Percentiles rank a stretch among this genome's conserved stretches.
Evolutionary conservation across 35 echinoderm and acorn worm genomes (phyloP).

Genomic region (Holothuria glaberrima): DNA sequence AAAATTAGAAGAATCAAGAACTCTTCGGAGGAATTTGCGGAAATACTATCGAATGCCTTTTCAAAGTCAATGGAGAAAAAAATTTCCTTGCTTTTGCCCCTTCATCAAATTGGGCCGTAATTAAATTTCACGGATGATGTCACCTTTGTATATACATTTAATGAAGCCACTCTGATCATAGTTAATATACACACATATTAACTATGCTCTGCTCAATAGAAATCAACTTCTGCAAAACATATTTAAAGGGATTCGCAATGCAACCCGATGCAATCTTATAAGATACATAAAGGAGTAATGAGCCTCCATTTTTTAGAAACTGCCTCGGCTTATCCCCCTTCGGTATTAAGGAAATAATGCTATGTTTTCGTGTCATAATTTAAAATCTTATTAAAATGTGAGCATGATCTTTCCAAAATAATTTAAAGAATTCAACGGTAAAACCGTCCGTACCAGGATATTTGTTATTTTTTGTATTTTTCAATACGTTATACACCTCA

Average conservation of each 20-base stretch:
- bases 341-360: too few species aligned
- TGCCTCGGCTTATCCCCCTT: neutral
- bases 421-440: too few species aligned
- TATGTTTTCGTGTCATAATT: too few species aligned
- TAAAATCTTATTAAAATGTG: too few species aligned
- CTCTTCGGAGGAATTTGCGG: neutral
- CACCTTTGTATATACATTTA: neutral
- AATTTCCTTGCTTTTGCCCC: neutral
- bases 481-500: too few species aligned
- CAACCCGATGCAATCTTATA: neutral
- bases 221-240: neutral
- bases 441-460: too few species aligned
- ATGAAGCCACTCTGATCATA: neutral
- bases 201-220: too few species aligned
- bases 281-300: neutral
- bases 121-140: neutral
- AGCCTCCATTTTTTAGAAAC: neutral
- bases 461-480: too few species aligned
- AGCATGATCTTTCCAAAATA: too few species aligned
- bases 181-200: too few species aligned
- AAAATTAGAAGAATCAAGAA: constrained; percentile 18
- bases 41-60: constrained; percentile 20
- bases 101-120: neutral
- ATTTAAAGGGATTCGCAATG: neutral
- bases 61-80: neutral